Conservation (phyloP, 2,888 invertebrate genomes). For the Aphidius colemani region DNA sequence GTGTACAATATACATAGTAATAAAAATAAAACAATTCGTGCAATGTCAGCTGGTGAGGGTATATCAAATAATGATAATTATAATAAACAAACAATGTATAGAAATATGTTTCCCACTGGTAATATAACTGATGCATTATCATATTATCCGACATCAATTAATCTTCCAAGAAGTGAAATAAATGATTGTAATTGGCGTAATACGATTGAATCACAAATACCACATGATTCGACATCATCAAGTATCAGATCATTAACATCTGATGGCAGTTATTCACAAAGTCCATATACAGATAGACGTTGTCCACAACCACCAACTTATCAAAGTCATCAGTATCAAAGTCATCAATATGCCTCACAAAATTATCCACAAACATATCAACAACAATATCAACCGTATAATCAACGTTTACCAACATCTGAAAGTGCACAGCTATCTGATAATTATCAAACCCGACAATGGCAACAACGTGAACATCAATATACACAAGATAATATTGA, state of each 20-base stretch:
- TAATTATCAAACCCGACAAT: conserved; percentile 51
- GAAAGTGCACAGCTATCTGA: conserved; percentile 51
- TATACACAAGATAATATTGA: conserved; percentile 47
- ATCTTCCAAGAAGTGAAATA: conserved; percentile 64
- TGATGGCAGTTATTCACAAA: conserved; percentile 53
- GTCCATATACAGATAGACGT: conserved; percentile 49
- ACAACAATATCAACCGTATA: conserved; percentile 51
- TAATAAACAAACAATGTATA: conserved; percentile 66
- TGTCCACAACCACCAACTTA: conserved; percentile 56
- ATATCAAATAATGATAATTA: conserved; percentile 69
- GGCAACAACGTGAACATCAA: conserved; percentile 51
- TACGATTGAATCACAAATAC: conserved; percentile 64
- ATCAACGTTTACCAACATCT: conserved; percentile 42
- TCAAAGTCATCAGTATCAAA: conserved; percentile 50
- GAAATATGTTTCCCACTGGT: conserved; percentile 73
- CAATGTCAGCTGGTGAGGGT: conserved; percentile 60
- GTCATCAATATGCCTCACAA: conserved; percentile 51
- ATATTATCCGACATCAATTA: conserved; percentile 77
- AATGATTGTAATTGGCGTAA: conserved; percentile 68
- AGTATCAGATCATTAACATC: conserved; percentile 53
- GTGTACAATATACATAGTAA: conserved; percentile 46
- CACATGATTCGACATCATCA: conserved; percentile 66
- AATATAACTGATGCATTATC: conserved; percentile 78
- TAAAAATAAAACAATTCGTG: conserved; percentile 41
- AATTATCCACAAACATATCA: conserved; percentile 53